These are phyloP conservation scores for Charanyca ferruginea DNA, from an alignment of 2,888 invertebrate genomes.

Conservation along the genomic window DNA sequence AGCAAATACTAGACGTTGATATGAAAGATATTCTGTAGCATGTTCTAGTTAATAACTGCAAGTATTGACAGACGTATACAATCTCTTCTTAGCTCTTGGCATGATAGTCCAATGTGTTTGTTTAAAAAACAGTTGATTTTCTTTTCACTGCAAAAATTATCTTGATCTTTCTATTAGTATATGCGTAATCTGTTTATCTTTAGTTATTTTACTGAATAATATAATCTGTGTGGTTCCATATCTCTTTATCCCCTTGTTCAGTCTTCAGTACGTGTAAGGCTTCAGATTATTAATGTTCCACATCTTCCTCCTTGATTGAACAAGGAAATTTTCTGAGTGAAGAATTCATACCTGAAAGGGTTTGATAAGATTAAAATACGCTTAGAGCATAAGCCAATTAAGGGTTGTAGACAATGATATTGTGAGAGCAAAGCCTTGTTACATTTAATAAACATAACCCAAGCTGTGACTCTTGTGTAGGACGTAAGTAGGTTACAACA, in stretches of 20 bases:
- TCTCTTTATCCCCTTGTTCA: constrained; percentile 39
- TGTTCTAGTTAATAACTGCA: constrained; percentile 45
- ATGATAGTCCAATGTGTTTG: constrained; percentile 23
- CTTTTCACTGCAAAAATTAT: constrained; percentile 16
- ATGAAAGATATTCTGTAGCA: constrained; percentile 40
- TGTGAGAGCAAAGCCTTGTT: constrained; percentile 60
- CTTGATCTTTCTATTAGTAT: constrained; percentile 12
- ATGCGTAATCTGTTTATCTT: constrained; percentile 4
- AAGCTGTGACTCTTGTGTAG: constrained; percentile 45
- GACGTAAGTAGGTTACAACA: constrained; percentile 41
- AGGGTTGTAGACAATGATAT: constrained; percentile 41
- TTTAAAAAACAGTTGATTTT: constrained; percentile 25
- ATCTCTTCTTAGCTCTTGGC: constrained; percentile 33
- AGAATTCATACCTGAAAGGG: constrained; percentile 27
- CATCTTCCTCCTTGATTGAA: constrained; percentile 36
- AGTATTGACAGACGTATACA: constrained; percentile 54
- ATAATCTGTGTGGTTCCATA: constrained; percentile 26
- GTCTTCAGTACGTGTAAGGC: constrained; percentile 35
- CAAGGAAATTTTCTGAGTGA: constrained; percentile 39
- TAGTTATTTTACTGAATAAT: constrained; percentile 1
- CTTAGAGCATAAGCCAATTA: constrained; percentile 56
- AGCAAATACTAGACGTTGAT: constrained; percentile 40
- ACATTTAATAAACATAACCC: constrained; percentile 50
- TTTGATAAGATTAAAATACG: constrained; percentile 53
- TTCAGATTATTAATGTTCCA: constrained; percentile 57